Evolutionary conservation across 2,888 invertebrate species (phyloP).

Genomic region (Agapostemon virescens): DNA sequence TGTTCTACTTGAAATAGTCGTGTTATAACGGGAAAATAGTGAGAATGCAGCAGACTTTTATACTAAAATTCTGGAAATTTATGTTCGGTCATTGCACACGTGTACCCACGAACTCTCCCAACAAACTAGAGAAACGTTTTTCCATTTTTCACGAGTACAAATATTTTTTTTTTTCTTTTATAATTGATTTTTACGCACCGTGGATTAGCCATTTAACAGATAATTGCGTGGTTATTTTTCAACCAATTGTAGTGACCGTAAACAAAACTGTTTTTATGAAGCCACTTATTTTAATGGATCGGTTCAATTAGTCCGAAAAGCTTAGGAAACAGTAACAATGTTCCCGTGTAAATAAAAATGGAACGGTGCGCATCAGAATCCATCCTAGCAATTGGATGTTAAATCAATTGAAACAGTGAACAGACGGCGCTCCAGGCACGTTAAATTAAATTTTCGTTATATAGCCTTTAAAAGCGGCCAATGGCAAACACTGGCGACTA

Average conservation of each 20-base stretch:
- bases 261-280: not conserved
- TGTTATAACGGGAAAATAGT: not conserved
- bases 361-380: not conserved
- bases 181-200: not conserved
- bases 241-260: not conserved
- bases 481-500: not conserved
- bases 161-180: not conserved
- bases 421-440: not conserved
- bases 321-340: not conserved
- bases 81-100: not conserved
- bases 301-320: not conserved
- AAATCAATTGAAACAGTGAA: not conserved
- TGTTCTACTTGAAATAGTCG: no score
- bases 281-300: not conserved
- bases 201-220: not conserved
- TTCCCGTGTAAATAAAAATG: not conserved
- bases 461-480: not conserved
- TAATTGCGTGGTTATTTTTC: not conserved
- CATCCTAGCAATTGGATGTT: not conserved
- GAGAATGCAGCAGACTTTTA: not conserved
- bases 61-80: not conserved
- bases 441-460: slow-evolving; percentile 1
- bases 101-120: not conserved
- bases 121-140: not conserved
- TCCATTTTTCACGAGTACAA: not conserved